Evolutionary conservation across 2,113 vertebrate genomes (phyloP).

Genomic region (Semicossyphus pulcher): DNA sequence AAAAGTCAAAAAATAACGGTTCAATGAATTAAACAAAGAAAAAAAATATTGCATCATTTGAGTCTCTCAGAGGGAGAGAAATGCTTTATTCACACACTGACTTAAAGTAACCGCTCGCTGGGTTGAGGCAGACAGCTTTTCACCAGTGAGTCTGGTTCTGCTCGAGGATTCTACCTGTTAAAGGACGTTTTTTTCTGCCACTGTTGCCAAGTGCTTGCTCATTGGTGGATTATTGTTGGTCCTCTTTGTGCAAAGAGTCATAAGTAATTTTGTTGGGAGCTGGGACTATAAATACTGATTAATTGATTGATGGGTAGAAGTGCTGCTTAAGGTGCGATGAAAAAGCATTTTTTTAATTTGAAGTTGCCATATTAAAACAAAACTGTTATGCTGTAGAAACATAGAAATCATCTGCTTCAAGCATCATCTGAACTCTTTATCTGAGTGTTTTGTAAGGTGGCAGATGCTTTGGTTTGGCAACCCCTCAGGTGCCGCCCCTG

Average conservation of each 20-base stretch:
- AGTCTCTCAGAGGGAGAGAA: not conserved
- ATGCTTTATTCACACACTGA: not conserved
- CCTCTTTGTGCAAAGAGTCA: too few relatives aligned
- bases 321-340: slow-evolving; percentile 3
- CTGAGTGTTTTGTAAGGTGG: not conserved
- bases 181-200: not conserved
- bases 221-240: too few relatives aligned
- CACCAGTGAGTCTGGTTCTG: not conserved
- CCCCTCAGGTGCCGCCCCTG: slow-evolving; percentile 11
- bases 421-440: not conserved
- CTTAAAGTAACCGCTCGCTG: not conserved
- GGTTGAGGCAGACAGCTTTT: not conserved
- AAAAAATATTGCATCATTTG: not conserved
- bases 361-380: slow-evolving; percentile 4
- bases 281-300: not conserved
- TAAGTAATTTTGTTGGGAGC: too few relatives aligned
- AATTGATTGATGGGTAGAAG: not conserved
- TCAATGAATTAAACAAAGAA: not conserved
- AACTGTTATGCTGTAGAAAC: not conserved
- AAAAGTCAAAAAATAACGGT: slow-evolving; percentile 21
- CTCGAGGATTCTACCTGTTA: not conserved
- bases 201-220: too few relatives aligned
- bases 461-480: slow-evolving; percentile 31
- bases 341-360: slow-evolving; percentile 6
- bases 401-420: not conserved